A percentile compares a stretch with the other conserved stretches of the same genome.
These are phyloP conservation scores for Potamilus streckersoni DNA, from an alignment of 1,140 invertebrate genomes.

Conservation along the genomic window DNA sequence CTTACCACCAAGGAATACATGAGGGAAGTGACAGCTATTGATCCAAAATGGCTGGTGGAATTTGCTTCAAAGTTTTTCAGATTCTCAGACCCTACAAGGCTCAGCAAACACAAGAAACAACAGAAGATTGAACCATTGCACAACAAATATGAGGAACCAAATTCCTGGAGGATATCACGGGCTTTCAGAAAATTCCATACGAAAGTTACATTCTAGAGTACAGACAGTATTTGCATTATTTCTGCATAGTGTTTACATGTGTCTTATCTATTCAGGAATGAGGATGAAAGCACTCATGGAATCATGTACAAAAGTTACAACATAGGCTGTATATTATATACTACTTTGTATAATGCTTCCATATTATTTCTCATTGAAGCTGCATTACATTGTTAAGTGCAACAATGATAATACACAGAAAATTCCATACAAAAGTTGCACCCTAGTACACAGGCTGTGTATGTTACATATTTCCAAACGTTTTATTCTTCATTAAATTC, in stretches of 20 bases:
- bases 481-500: background rate
- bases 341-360: background rate
- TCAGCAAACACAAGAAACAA: constrained; percentile 99
- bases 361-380: background rate
- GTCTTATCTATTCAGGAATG: too few species aligned
- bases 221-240: background rate
- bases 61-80: constrained; percentile 99
- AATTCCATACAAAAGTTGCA: background rate
- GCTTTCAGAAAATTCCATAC: constrained; percentile 67
- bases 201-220: constrained; percentile 67
- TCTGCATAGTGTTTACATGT: background rate
- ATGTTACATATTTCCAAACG: background rate
- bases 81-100: constrained; percentile 98
- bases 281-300: background rate
- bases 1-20: constrained; percentile 99
- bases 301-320: background rate
- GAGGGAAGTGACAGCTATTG: constrained; percentile 98
- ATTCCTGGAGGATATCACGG: constrained; percentile 98
- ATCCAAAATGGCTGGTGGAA: constrained; percentile 99
- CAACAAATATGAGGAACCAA: constrained; percentile 99
- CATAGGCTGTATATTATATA: background rate
- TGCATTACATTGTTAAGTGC: background rate
- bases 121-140: constrained; percentile 97
- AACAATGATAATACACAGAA: background rate
- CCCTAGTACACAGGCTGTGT: background rate